phyloP scores from a whole-genome alignment of 2,113 vertebrate genomes.

The Rattus norvegicus region GRCr8 NC_086029.1:41128501-41129000 shows the following conservation, averaged over 20 bases:
- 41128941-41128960: neutral
- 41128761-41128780: neutral
- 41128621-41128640: neutral
- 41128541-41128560: neutral
- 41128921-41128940: neutral
- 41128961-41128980: neutral
- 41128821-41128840: neutral
- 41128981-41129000: neutral
- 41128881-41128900: neutral
- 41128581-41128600: neutral
- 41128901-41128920: neutral
- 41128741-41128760: neutral
- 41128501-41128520: neutral
- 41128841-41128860: neutral
- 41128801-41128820: neutral
- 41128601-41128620: neutral
- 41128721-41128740: neutral
- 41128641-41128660: neutral
- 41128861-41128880: neutral
- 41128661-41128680: rapidly evolving
- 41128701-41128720: neutral
- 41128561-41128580: neutral
- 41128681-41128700: neutral
- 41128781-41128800: neutral
- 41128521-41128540: neutral